Base-by-base conservation (phyloP, 64 coral and sea anemone genomes). In the Dendronephthya gigantea region DNA sequence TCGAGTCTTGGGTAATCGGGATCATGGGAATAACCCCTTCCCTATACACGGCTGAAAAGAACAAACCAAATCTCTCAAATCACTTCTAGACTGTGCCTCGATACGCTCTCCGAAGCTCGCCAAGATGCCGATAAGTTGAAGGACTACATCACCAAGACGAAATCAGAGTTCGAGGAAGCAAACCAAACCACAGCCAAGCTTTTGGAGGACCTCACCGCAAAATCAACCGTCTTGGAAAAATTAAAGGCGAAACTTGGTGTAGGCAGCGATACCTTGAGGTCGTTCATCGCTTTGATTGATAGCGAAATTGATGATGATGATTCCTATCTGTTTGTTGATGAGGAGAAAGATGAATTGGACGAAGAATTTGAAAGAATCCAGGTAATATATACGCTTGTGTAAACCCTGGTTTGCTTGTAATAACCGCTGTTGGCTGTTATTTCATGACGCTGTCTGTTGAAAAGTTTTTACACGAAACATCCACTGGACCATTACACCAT, bases 311-410 rank as follows among this genome's bases (percentile, higher is more conserved):
- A 93, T 27, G 92, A 93, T 23, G 95, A 98, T n/a, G 95, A 98
- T 32, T 83, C 83, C 40, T 87, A 84, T 56, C 82, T 98, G 7
- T 55, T 98, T 15, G 81, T 91, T 59, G 95, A 93, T 84, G 95
- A 98, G 14, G 95, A 98, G 25, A 50, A 89, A 38, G 95, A 98
- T 83, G 95, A 98, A 45, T 82, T 98, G 23, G 92, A 98, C 84
- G 87, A 98, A 58, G 95, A 98, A 72, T 98, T 98, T 82, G 95
- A 98, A n/a, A 98, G 91, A 51, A 76, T 98, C 38, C 93, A 98
- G 36, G 32, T 79, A 23, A 62, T 0, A 23, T 62, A 62, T 62
- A 1, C 25, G 41, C 41, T 45, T n/a, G n/a, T n/a, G n/a, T n/a
- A n/a, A n/a, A n/a, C n/a, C n/a, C n/a, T n/a, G n/a, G n/a, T n/a